Conservation (phyloP, 2,113 vertebrate species). For the Arenaria interpres region DNA sequence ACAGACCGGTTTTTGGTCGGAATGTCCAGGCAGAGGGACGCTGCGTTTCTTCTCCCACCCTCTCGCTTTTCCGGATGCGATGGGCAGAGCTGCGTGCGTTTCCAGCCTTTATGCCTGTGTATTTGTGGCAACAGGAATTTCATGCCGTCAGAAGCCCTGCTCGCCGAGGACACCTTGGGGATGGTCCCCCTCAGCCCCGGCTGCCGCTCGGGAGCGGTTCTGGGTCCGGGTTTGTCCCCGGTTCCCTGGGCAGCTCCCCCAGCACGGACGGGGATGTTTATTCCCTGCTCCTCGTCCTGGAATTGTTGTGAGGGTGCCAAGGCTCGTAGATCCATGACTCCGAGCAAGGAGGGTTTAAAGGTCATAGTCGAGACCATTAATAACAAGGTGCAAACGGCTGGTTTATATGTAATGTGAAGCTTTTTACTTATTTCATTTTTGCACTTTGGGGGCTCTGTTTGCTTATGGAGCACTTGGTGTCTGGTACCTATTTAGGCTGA, state of each 20-base stretch:
- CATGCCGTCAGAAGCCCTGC: background rate
- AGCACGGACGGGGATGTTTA: background rate
- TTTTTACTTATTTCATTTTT: slow-evolving; percentile 83
- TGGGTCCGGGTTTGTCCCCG: background rate
- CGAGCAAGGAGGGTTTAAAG: slow-evolving; percentile 70
- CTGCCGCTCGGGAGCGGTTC: background rate
- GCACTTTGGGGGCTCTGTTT: slow-evolving; percentile 82
- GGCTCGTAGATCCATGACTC: slow-evolving; percentile 60
- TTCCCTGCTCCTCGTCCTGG: slow-evolving; percentile 46
- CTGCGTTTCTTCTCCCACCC: background rate
- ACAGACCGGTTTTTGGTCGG: background rate
- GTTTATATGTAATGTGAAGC: slow-evolving; percentile 81
- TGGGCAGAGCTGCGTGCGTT: background rate
- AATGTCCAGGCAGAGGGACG: background rate
- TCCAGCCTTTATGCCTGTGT: rapidly evolving
- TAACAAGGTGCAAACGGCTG: slow-evolving; percentile 82
- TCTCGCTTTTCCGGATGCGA: background rate
- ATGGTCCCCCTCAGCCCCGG: background rate
- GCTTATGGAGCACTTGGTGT: slow-evolving; percentile 84
- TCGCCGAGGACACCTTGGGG: background rate
- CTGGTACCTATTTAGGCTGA: slow-evolving; percentile 83
- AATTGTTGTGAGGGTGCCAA: slow-evolving; percentile 73
- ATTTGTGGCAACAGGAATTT: rapidly evolving
- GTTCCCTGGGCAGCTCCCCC: background rate
- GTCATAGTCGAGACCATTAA: slow-evolving; percentile 78